Base-by-base conservation (phyloP, 2,888 invertebrate genomes). In the Lutraria lutraria region DNA sequence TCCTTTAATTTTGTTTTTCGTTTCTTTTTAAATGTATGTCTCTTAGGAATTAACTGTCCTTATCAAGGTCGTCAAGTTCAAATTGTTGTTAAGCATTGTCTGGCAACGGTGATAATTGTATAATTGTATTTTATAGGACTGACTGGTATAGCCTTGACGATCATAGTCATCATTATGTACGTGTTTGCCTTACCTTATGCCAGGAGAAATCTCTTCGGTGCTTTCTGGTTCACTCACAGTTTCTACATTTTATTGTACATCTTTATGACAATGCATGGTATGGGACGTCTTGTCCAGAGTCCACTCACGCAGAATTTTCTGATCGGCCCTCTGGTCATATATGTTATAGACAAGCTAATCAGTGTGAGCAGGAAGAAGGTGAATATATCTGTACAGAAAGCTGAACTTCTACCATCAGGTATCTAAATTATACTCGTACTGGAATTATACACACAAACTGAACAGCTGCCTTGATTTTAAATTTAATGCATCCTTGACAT, bases 211-310 rank as follows among this genome's bases (percentile, higher is more conserved):
- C 96, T 97, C 43, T 97, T 97, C 95, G 97, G 97, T 86, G 97
- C 97, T 93, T 98, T 98, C 96, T 97, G 97, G 97, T 96, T 97
- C 60, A 97, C 97, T 0, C 98, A 98, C 94, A 97, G 97, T 84
- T 94, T 97, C 53, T 97, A 97, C 96, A 97, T 97, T 4, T 16
- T 97, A 76, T 97, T 97, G 92, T 97, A 97, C 92, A 96, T 97
- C 63, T 96, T 97, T 79, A 97, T 97, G 96, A 95, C 97, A 82
- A 95, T 97, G 63, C 98, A 98, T 94, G 97, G 97, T 19, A 96
- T 97, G 76, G 97, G 97, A 53, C 95, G 97, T 90, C 96, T 97
- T 21, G 97, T 97, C 12, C 97, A 97, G 94, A 97, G 97, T 79
- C 97, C 97, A 0, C 96, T 97, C 89, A 97, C 97, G 89, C 97